Base-by-base conservation (phyloP, 1,140 invertebrate genomes). In the Coelopa frigida region DNA sequence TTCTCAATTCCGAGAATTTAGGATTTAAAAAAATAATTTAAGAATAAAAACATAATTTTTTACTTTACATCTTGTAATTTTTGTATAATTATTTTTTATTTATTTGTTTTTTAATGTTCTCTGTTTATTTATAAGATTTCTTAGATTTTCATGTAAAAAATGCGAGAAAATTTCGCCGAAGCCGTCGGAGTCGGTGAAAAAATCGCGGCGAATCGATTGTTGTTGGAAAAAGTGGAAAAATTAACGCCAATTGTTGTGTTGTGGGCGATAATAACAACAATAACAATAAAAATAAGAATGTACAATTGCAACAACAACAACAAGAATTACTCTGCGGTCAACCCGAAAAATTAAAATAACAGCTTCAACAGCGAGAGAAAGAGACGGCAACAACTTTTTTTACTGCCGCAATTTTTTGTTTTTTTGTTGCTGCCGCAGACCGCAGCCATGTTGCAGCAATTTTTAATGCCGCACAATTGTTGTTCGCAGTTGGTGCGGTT, bases 281-380 rank as follows among this genome's bases (percentile, higher is more conserved):
- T 18, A 35, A 35, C 17, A 35, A 35, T 3, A 35, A 6, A 6
- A 7, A 7, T 7, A 35, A 12, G 33, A 20, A 35, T 35, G 33
- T 18, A 35, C 17, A 35, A 18, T 5, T 35, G 17, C 20, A 35
- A 35, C 20, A 35, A 35, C 33, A 35, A 18, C 33, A 5, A 35
- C 17, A 20, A 35, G 17, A 35, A 18, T 35, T 23, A 37, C 24
- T 36, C 11, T 39, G 24, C n/a, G 24, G 37, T 46, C 40, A 31
- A 31, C 36, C 36, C 23, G 22, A 35, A 39, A 46, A 40, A 31
- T 46, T 39, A 40, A 40, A 46, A 48, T 41, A 48, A 41, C 36
- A 42, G 31, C 15, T 23, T 27, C 11, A 3, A 20, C 21, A 17
- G 15, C 24, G 21, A 20, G 2, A 24, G 24, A 21, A 40, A 40